phyloP scores from a whole-genome alignment of 1,140 invertebrate species.

The Papilio machaon region DNA sequence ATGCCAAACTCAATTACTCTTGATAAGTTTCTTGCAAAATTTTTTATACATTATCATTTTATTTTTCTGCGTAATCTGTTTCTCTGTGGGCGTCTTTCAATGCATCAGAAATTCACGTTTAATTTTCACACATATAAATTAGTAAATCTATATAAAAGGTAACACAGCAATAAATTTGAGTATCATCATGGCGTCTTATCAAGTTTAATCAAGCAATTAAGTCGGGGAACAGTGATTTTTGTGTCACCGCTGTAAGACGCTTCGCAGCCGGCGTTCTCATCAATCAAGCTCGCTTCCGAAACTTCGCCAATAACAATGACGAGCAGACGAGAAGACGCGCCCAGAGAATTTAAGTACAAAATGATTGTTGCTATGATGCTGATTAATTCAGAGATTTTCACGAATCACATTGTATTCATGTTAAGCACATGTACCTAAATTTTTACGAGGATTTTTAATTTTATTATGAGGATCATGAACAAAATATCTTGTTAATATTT shows the following conservation, averaged over 20 bases:
- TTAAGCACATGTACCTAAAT: no score
- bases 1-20: background rate
- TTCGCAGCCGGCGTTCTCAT: constrained; percentile 28
- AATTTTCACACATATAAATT: background rate
- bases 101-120: no score
- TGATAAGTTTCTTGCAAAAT: no score
- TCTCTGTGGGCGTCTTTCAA: background rate
- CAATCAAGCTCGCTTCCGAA: constrained; percentile 28
- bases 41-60: no score
- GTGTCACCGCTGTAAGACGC: constrained; percentile 30
- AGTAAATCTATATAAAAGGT: background rate
- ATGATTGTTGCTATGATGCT: constrained; percentile 5
- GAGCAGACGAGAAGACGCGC: constrained; percentile 14
- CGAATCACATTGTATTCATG: background rate
- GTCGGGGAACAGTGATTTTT: constrained; percentile 22
- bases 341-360: constrained; percentile 22
- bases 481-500: no score
- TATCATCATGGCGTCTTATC: constrained; percentile 18
- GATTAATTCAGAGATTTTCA: constrained; percentile 9
- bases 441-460: no score
- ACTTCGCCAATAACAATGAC: constrained; percentile 36
- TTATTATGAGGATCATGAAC: no score
- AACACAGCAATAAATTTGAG: background rate
- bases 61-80: no score
- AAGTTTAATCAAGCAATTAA: constrained; percentile 32